Evolutionary conservation across 64 coral and sea anemone genomes (phyloP).

Genomic region (Platygyra sinensis): DNA sequence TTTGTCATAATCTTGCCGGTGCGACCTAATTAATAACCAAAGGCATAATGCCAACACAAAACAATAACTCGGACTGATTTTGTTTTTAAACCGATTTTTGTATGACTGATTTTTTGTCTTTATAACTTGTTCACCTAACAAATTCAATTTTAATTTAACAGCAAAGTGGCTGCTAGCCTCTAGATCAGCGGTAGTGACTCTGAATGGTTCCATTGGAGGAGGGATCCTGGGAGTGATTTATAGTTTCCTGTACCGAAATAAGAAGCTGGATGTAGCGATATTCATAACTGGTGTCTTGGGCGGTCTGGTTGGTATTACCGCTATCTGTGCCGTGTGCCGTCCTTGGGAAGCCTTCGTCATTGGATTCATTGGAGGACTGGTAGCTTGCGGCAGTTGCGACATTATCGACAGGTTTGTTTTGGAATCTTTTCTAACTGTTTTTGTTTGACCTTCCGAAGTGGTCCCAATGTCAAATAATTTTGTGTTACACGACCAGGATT

Average conservation of each 20-base stretch:
- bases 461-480: too few species aligned
- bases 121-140: too few species aligned
- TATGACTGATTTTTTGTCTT: too few species aligned
- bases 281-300: constrained; percentile 16
- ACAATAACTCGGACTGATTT: too few species aligned
- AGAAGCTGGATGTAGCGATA: constrained; percentile 5
- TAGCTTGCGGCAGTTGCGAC: constrained; percentile 8
- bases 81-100: too few species aligned
- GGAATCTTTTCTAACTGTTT: background rate
- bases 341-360: constrained; percentile 44
- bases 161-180: constrained; percentile 27
- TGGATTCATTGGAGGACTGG: constrained; percentile 41
- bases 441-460: background rate
- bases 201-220: constrained; percentile 64
- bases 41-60: too few species aligned
- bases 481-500: too few species aligned
- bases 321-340: constrained; percentile 16
- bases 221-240: constrained; percentile 57
- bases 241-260: constrained; percentile 13
- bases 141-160: constrained; percentile 7
- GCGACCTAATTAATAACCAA: too few species aligned
- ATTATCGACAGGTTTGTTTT: constrained; percentile 40
- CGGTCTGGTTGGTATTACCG: constrained; percentile 1
- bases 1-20: too few species aligned
- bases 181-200: constrained; percentile 62